Conservation (phyloP, 1,140 invertebrate species). For the Trialeurodes vaporariorum region DNA sequence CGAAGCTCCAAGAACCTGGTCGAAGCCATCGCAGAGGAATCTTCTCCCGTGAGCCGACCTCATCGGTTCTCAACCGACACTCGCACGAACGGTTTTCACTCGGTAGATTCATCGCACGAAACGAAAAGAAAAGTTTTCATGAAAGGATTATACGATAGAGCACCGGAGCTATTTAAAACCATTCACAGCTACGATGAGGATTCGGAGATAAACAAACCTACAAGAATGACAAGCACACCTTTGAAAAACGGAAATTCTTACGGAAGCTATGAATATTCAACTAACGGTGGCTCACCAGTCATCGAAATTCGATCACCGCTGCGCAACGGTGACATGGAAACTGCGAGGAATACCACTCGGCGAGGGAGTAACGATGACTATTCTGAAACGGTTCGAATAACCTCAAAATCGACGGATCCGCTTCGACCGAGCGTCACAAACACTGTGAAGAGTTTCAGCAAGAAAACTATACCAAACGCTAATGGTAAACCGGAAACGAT, state of each 20-base stretch:
- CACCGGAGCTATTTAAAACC: conserved; percentile 59
- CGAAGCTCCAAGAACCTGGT: conserved; percentile 59
- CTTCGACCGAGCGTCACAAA: conserved; percentile 48
- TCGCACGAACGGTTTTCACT: conserved; percentile 35
- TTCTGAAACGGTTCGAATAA: conserved; percentile 52
- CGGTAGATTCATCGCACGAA: conserved; percentile 27
- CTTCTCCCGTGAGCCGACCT: conserved; percentile 26
- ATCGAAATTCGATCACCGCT: not conserved
- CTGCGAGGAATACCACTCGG: conserved; percentile 20
- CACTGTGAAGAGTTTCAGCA: conserved; percentile 50
- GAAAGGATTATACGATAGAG: conserved; percentile 53
- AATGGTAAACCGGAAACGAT: conserved; percentile 49
- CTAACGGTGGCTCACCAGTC: not conserved
- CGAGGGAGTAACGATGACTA: conserved; percentile 54
- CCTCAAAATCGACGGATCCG: conserved; percentile 48
- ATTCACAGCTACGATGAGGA: conserved; percentile 48
- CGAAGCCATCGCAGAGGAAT: conserved; percentile 28
- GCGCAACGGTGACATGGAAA: not conserved
- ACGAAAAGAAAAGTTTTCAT: conserved; percentile 53
- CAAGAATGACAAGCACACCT: conserved; percentile 20
- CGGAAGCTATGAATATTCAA: not conserved
- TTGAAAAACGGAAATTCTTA: conserved; percentile 24
- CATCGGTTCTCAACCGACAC: conserved; percentile 7
- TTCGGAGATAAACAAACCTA: not conserved
- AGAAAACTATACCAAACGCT: conserved; percentile 47